Percentiles rank a stretch among this genome's conserved stretches.
These are phyloP conservation scores for Microplitis mediator DNA, from an alignment of 1,140 invertebrate genomes.

Conservation along the genomic window DNA sequence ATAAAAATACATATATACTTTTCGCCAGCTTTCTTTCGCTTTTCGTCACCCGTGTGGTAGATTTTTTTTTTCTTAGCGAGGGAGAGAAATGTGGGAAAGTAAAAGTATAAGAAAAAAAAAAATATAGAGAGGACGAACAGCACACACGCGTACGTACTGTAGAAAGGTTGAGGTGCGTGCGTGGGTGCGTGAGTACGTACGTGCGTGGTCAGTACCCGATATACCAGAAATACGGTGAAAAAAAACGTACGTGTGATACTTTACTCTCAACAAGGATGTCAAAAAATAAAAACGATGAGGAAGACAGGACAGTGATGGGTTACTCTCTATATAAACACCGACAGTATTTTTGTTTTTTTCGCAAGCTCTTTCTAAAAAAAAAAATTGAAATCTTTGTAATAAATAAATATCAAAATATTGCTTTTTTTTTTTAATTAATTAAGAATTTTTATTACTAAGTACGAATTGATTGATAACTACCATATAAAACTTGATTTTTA, in stretches of 20 bases:
- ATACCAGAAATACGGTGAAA: not conserved
- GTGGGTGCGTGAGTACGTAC: not conserved
- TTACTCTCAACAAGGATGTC: no score
- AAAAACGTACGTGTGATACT: no score
- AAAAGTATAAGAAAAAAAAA: not conserved
- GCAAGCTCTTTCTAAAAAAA: not conserved
- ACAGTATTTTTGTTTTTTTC: not conserved
- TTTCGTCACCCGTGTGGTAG: not conserved
- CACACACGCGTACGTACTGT: not conserved
- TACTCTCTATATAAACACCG: not conserved
- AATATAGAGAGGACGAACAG: not conserved
- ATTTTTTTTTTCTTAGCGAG: not conserved
- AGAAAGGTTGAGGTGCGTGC: not conserved
- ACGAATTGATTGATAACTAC: no score
- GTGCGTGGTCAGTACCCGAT: not conserved
- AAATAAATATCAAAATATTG: not conserved
- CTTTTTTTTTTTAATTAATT: not conserved
- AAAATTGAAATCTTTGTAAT: not conserved
- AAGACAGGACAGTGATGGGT: conserved; percentile 10
- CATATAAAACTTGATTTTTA: no score
- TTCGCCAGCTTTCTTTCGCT: not conserved
- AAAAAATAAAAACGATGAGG: not conserved
- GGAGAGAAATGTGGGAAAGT: not conserved
- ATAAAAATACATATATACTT: not conserved
- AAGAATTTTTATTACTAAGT: no score